Conservation (phyloP, 2,888 invertebrate species). For the Phorcus lineatus region DNA sequence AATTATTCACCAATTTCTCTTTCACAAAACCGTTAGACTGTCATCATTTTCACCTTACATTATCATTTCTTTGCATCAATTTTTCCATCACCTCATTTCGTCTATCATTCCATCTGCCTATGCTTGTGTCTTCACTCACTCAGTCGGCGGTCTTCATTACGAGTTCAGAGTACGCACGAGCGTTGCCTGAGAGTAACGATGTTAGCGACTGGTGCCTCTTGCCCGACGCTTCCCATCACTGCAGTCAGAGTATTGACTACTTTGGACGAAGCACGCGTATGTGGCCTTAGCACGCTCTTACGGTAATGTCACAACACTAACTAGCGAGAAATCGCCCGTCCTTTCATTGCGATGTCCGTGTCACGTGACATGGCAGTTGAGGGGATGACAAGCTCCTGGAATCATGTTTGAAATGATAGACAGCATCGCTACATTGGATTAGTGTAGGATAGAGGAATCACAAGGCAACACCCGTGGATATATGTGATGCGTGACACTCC, state of each 20-base stretch:
- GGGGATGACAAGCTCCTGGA: background rate
- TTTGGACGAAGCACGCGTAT: background rate
- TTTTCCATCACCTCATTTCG: too few relatives aligned
- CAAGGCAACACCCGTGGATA: too few relatives aligned
- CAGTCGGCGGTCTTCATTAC: background rate
- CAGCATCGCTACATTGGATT: background rate
- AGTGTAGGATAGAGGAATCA: background rate
- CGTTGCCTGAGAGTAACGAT: background rate
- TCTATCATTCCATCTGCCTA: background rate
- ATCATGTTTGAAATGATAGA: background rate
- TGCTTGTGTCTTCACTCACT: background rate
- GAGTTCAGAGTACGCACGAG: background rate
- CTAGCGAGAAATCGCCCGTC: background rate
- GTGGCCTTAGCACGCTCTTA: background rate
- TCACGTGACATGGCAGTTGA: conserved; percentile 15
- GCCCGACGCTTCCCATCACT: background rate
- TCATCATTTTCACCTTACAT: too few relatives aligned
- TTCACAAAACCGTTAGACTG: too few relatives aligned
- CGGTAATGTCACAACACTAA: conserved; percentile 8
- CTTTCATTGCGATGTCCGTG: conserved; percentile 16
- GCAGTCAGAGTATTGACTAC: background rate
- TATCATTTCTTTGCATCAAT: too few relatives aligned
- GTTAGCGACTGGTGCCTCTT: background rate
- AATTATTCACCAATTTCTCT: too few relatives aligned
- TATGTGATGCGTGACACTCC: too few relatives aligned